Conservation (phyloP, 2,797 vertebrate species). For the Xenops minutus region DNA sequence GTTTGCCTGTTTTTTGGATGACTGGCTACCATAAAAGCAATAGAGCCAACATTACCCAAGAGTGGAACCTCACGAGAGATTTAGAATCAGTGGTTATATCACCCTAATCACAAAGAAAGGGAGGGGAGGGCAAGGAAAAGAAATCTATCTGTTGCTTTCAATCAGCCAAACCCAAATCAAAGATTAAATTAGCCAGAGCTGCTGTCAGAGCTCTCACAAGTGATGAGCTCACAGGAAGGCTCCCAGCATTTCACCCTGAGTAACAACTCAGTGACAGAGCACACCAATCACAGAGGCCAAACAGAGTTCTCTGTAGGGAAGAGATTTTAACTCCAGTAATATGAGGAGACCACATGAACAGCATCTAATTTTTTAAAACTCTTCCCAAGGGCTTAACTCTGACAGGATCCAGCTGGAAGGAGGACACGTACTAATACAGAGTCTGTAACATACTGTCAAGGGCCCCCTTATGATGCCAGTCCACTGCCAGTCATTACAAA, state of each 20-base stretch:
- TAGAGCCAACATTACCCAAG: not conserved
- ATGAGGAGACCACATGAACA: not conserved
- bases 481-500: not conserved
- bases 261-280: not conserved
- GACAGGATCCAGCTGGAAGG: not conserved
- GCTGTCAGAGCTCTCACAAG: not conserved
- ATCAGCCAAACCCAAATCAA: not conserved
- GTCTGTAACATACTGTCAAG: not conserved
- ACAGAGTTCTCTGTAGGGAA: not conserved
- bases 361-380: not conserved
- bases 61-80: not conserved
- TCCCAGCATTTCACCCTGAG: fast-evolving
- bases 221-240: not conserved
- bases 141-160: not conserved
- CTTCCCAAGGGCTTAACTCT: not conserved
- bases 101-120: not conserved
- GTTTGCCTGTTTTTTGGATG: not conserved
- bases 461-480: not conserved
- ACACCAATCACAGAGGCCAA: not conserved
- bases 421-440: not conserved
- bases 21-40: not conserved
- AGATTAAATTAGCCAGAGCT: not conserved
- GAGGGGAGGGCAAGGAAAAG: not conserved
- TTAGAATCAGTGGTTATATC: not conserved
- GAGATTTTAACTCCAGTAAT: not conserved